Evolutionary conservation across 2,888 invertebrate species (phyloP), one percentile per base, ranked within the genome.

Genomic region (Drosophila demipolita): DNA sequence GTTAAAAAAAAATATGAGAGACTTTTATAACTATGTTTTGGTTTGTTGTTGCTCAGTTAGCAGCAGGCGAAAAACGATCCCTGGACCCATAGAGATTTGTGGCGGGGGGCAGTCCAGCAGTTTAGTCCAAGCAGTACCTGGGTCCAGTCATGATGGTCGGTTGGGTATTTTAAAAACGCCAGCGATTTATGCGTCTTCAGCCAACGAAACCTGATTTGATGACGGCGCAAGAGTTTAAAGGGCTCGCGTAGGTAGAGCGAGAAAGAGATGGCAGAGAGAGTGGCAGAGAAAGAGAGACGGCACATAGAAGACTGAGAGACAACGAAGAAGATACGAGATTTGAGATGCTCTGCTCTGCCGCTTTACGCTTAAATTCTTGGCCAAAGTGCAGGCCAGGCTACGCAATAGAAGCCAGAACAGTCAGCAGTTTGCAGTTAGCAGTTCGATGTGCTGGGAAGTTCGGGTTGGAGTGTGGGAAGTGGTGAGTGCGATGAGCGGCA

Each of bases 161-260:
- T 60, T 75, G 64, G 66, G 73, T 67, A 87, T 87, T 87, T 82
- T 73, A 85, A 87, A 87, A 85, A 89, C 85, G 60, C 72, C 67
- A 73, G 83, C 88, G 80, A 86, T 80, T 85, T 88, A 83, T 88
- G 80, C 80, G 87, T 83, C 84, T 85, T 75, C 87, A 77, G 76
- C 42, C 68, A 54, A 32, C 58, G 68, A 85, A 85, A 85, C 85
- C 85, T 85, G 89, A 89, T 89, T 85, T 89, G 83, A 73, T 78
- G 84, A 73, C 73, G 85, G 68, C 89, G 89, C 87, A 75, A 82
- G 77, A 89, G 87, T 85, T 85, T 81, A 89, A 89, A 89, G 90
- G 88, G 83, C 73, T 75, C 52, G 66, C 72, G 75, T 87, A 82
- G 85, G 83, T 82, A 85, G 45, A 20, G 3, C 12, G 11, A 7